phyloP scores from a whole-genome alignment of 2,113 vertebrate species.

The Smithornis capensis region DNA sequence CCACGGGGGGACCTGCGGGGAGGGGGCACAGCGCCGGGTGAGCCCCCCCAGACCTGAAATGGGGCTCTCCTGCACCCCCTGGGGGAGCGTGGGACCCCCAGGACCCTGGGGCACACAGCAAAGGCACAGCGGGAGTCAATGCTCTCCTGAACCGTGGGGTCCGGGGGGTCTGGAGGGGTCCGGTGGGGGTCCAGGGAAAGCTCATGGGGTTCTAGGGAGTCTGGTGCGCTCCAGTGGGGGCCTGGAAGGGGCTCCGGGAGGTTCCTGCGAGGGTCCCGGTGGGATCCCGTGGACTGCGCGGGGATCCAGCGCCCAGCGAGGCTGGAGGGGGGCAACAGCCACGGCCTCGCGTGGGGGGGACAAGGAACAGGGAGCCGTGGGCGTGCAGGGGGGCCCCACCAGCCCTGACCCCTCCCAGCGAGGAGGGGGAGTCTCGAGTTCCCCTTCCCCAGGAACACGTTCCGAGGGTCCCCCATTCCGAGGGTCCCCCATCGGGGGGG shows the following conservation, averaged over 20 bases:
- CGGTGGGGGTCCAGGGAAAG: background rate
- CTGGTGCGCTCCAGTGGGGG: background rate
- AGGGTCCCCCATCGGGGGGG: background rate
- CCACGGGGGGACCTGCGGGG: background rate
- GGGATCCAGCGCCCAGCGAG: background rate
- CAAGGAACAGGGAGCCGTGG: background rate
- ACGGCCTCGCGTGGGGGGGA: background rate
- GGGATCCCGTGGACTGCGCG: background rate
- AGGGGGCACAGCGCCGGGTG: background rate
- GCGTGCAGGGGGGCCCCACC: background rate
- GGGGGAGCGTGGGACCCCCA: no score
- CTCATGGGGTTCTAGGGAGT: no score
- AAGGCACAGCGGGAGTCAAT: background rate
- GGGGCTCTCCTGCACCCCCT: background rate
- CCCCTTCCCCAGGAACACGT: background rate
- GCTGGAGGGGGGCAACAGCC: background rate
- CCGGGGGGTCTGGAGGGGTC: background rate
- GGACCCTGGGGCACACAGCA: background rate
- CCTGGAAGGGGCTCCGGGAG: background rate
- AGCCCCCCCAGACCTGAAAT: background rate
- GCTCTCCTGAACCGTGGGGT: background rate
- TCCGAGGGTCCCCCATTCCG: no score
- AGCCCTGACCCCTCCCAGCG: background rate
- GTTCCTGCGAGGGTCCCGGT: no score
- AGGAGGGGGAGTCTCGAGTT: no score